A percentile compares a stretch with the other conserved stretches of the same genome.
Conservation (phyloP, 2,888 invertebrate genomes). For the Pocota personata region DNA sequence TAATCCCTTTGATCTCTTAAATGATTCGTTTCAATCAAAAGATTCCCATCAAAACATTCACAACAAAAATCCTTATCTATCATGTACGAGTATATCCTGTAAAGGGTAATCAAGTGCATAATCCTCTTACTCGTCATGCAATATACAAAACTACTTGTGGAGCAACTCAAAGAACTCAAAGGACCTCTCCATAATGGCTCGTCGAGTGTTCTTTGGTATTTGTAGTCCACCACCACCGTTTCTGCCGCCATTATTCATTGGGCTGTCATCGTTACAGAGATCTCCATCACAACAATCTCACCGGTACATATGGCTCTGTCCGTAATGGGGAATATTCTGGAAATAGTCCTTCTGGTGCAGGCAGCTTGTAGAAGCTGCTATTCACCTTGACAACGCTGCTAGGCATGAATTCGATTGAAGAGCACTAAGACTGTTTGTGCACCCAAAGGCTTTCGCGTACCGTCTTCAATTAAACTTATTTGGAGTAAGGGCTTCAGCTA, state of each 20-base stretch:
- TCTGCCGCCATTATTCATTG: slow-evolving; percentile 33
- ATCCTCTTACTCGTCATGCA: background rate
- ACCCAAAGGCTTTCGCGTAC: slow-evolving; percentile 80
- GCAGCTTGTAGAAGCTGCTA: slow-evolving; percentile 78
- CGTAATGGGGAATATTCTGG: slow-evolving; percentile 69
- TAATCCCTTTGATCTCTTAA: background rate
- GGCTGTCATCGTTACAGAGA: slow-evolving; percentile 78
- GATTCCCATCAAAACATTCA: background rate
- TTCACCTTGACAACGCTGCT: slow-evolving; percentile 75
- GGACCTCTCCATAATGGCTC: slow-evolving; percentile 79
- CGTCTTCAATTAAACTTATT: slow-evolving; percentile 79
- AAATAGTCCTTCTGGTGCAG: slow-evolving; percentile 78
- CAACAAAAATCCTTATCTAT: background rate
- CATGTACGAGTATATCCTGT: background rate
- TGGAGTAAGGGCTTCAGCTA: slow-evolving; percentile 45
- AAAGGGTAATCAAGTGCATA: background rate
- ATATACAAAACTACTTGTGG: slow-evolving; percentile 3
- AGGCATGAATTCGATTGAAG: slow-evolving; percentile 79
- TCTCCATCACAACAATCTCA: slow-evolving; percentile 74
- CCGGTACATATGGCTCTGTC: slow-evolving; percentile 64
- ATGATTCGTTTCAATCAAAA: background rate
- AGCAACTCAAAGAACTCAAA: slow-evolving; percentile 80
- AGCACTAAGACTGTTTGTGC: slow-evolving; percentile 75
- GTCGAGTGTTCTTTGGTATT: slow-evolving; percentile 70
- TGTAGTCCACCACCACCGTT: slow-evolving; percentile 67